Evolutionary conservation across 2,888 invertebrate genomes (phyloP).

Genomic region (Scaptomyza parva): DNA sequence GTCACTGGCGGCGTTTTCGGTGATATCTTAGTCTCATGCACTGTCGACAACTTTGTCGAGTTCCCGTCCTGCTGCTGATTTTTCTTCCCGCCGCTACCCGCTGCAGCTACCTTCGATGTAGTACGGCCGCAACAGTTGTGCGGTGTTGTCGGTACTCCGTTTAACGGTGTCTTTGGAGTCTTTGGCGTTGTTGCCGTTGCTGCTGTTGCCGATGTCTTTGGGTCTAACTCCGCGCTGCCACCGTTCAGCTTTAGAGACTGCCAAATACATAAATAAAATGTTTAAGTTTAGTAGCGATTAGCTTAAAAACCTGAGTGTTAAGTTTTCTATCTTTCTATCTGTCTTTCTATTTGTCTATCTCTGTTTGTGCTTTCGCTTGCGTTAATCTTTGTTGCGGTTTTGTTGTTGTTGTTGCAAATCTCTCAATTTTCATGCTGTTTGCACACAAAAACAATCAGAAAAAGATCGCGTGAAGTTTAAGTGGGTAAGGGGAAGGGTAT

Average conservation of each 20-base stretch:
- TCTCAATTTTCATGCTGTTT: conserved; percentile 53
- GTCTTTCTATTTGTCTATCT: conserved; percentile 29
- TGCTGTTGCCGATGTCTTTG: conserved; percentile 37
- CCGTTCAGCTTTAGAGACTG: conserved; percentile 84
- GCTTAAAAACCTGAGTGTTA: conserved; percentile 12
- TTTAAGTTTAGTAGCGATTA: conserved; percentile 52
- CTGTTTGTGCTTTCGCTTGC: conserved; percentile 28
- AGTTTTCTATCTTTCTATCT: conserved; percentile 34
- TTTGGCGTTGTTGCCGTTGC: conserved; percentile 68
- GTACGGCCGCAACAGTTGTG: conserved; percentile 45
- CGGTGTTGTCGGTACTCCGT: conserved; percentile 19
- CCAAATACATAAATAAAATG: conserved; percentile 44
- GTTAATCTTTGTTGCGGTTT: conserved; percentile 48
- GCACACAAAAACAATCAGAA: conserved; percentile 48
- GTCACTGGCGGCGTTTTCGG: conserved; percentile 88
- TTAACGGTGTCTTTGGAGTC: conserved; percentile 85
- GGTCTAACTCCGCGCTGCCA: conserved; percentile 60
- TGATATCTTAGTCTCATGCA: conserved; percentile 80
- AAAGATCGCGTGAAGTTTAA: conserved; percentile 40
- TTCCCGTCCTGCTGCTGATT: too few relatives aligned
- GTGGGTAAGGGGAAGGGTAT: conserved; percentile 11
- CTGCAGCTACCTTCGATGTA: background rate
- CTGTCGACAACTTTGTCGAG: conserved; percentile 65
- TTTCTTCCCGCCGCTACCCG: background rate
- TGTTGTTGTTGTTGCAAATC: conserved; percentile 37